Percentiles rank a stretch among this genome's conserved stretches.
Conservation (phyloP, 2,797 vertebrate species). For the Sitta carolinensis region DNA sequence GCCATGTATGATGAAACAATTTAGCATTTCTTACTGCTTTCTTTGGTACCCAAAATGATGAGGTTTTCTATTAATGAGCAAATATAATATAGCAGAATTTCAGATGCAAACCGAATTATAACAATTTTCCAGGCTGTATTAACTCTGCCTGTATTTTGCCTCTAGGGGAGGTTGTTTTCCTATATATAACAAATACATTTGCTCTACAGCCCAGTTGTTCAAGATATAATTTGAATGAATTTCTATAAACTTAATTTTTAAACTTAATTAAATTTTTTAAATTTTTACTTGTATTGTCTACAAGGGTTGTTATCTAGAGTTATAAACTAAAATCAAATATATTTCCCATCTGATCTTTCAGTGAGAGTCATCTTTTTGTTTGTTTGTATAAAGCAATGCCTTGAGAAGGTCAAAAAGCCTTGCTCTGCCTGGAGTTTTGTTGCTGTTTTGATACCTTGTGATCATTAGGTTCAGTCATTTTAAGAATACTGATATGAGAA, state of each 20-base stretch:
- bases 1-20: background rate
- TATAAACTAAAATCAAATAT: slow-evolving; percentile 33
- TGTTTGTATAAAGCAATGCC: background rate
- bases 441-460: background rate
- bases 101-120: background rate
- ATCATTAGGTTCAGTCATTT: background rate
- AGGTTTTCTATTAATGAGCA: background rate
- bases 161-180: background rate
- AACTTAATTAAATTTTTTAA: background rate
- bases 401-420: background rate
- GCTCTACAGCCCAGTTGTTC: background rate
- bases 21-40: background rate
- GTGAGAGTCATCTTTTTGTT: background rate
- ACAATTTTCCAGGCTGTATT: background rate
- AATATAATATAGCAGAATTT: background rate
- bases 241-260: background rate
- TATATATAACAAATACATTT: background rate
- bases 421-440: background rate
- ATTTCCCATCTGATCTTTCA: background rate
- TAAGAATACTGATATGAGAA: background rate
- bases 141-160: background rate
- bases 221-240: background rate
- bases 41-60: background rate
- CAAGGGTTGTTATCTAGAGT: slow-evolving; percentile 12
- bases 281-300: background rate